Evolutionary conservation across 1,140 invertebrate genomes (phyloP).

Genomic region (Rhopalosiphum padi): DNA sequence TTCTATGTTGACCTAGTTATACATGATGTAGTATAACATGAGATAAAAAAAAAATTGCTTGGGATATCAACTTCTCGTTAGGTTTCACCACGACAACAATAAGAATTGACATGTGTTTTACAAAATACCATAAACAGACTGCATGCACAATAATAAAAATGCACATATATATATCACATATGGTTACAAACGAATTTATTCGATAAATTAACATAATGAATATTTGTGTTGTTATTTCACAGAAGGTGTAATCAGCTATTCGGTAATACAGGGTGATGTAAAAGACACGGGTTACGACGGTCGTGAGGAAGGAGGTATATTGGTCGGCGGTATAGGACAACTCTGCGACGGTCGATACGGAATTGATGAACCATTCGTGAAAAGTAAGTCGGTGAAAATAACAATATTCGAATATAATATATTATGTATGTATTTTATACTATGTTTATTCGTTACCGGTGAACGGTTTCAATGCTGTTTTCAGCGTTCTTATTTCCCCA

Average conservation of each 20-base stretch:
- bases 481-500: background rate
- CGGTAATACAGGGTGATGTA: conserved; percentile 71
- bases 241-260: conserved; percentile 70
- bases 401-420: conserved; percentile 58
- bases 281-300: conserved; percentile 73
- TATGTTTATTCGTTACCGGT: background rate
- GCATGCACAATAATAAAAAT: background rate
- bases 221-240: conserved; percentile 58
- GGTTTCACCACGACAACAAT: background rate
- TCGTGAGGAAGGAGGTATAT: conserved; percentile 64
- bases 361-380: conserved; percentile 76
- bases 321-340: conserved; percentile 86
- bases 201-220: background rate
- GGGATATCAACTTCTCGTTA: background rate
- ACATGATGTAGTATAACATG: background rate
- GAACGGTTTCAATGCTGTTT: background rate
- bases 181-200: background rate
- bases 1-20: conserved; percentile 11
- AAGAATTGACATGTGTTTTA: background rate
- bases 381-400: conserved; percentile 66
- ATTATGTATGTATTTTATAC: background rate
- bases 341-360: conserved; percentile 87
- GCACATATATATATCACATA: background rate
- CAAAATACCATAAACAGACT: background rate
- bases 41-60: background rate